These are phyloP conservation scores for Megalopta genalis DNA, from an alignment of 1,140 invertebrate genomes.

Conservation along the genomic window DNA sequence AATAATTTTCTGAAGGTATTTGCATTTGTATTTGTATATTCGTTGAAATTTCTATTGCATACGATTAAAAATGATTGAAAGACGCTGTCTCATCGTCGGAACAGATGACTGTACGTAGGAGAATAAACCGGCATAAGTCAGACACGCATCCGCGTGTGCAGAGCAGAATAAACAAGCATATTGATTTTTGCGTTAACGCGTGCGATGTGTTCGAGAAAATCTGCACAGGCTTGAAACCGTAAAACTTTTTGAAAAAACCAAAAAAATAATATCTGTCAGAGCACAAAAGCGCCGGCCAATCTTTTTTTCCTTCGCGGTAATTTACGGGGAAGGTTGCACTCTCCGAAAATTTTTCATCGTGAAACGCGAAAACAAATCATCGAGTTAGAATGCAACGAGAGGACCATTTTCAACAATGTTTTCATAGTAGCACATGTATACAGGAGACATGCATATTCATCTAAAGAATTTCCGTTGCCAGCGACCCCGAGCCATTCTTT, in stretches of 20 bases:
- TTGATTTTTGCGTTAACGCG: slow-evolving; percentile 8
- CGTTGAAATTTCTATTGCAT: no score
- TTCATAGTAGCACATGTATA: slow-evolving; percentile 15
- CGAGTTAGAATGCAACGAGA: slow-evolving; percentile 17
- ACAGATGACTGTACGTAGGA: no score
- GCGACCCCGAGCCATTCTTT: slow-evolving; percentile 5
- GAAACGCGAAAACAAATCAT: slow-evolving; percentile 36
- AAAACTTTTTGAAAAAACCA: slow-evolving; percentile 1
- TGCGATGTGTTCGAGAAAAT: not conserved
- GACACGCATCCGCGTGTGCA: not conserved
- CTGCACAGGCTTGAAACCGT: not conserved
- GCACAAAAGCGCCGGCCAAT: slow-evolving; percentile 9
- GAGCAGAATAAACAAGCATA: not conserved
- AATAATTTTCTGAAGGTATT: no score
- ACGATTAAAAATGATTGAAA: no score
- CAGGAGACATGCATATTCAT: slow-evolving; percentile 24
- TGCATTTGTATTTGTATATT: no score
- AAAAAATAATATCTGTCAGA: not conserved
- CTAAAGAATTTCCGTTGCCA: slow-evolving; percentile 20
- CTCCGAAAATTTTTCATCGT: slow-evolving; percentile 33
- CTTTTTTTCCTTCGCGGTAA: slow-evolving; percentile 1
- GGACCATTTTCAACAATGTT: slow-evolving; percentile 15
- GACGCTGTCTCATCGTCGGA: no score
- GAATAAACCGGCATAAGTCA: not conserved
- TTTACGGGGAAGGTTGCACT: slow-evolving; percentile 24